Evolutionary conservation across 2,888 invertebrate species (phyloP).

Genomic region (Vandiemenella viatica): DNA sequence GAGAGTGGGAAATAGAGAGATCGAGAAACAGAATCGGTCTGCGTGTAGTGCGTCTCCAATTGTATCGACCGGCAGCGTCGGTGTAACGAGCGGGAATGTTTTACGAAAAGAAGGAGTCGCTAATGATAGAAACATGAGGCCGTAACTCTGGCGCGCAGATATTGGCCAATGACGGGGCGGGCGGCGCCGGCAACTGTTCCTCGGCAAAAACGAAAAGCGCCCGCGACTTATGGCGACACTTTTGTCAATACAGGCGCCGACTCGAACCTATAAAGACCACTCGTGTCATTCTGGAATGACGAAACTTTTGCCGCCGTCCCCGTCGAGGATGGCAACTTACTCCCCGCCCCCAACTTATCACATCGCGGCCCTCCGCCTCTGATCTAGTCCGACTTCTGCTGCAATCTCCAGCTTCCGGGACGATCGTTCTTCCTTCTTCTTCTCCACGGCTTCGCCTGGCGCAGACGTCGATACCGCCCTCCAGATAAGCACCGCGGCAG

Average conservation of each 20-base stretch:
- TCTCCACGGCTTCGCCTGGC: background rate
- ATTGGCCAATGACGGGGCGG: background rate
- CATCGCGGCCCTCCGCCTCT: conserved; percentile 5
- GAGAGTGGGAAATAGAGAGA: too few species aligned
- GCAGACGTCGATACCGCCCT: too few species aligned
- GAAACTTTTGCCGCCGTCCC: conserved; percentile 36
- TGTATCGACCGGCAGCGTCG: too few species aligned
- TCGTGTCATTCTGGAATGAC: conserved; percentile 41
- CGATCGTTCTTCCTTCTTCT: too few species aligned
- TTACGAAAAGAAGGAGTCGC: background rate
- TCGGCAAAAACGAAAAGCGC: background rate
- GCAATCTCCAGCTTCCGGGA: background rate
- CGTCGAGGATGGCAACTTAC: background rate
- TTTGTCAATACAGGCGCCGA: conserved; percentile 35
- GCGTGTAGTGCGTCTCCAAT: too few species aligned
- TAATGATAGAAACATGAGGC: conserved; percentile 1
- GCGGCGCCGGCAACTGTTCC: background rate
- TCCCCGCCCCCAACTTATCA: background rate
- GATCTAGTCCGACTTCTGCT: background rate
- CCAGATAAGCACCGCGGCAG: too few species aligned
- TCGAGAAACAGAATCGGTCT: too few species aligned
- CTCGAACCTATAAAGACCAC: conserved; percentile 37
- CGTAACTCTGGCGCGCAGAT: background rate
- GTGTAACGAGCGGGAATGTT: too few species aligned
- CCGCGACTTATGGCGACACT: conserved; percentile 27